Evolutionary conservation across 2,888 invertebrate genomes (phyloP), one percentile per base, ranked within the genome.

Genomic region (Orgyia antiqua): DNA sequence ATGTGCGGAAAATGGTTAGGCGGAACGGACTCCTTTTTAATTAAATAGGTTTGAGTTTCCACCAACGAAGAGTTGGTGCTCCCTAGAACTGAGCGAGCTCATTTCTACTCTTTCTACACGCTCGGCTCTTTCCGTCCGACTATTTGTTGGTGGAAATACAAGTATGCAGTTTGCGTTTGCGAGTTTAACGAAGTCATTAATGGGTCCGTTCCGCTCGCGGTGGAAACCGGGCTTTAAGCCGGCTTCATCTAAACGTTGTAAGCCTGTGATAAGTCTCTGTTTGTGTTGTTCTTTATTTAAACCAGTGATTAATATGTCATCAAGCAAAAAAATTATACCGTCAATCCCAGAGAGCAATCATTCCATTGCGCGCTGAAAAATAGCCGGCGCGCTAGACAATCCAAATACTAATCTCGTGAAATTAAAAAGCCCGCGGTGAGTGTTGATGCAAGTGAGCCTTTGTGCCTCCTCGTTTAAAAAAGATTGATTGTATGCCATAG

Each of bases 371-470:
- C 33, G 21, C 12, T 33, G 42, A 18, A 33, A 38, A 6, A 39
- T 34, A 2, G 42, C 27, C 1, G 36, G 33, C 4, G 39, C 42
- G 10, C 24, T 25, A 2, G 42, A 11, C 0, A 46, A 20, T 2
- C 42, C 40, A 10, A 40, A 45, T 7, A 40, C 36, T 15, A 45
- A 31, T 1, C 40, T 29, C 0, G 40, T 44, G 15, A 21, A 38
- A 7, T 36, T 37, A 27, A 36, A 45, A 4, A 45, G 19, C 1
- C 45, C 42, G 4, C 33, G 27, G 10, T 42, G 42, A 1, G 40
- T 42, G 31, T 45, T 45, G 2, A 45, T 39, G n/a, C 39, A 40
- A 1, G 40, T 42, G n/a, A 42, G n/a, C 2, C 13, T 26, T 21
- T 45, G 38, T 9, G 35, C 27, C 4, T 23, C 24, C 2, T 31